Conservation (phyloP, 2,888 invertebrate species). For the Deilephila porcellus region DNA sequence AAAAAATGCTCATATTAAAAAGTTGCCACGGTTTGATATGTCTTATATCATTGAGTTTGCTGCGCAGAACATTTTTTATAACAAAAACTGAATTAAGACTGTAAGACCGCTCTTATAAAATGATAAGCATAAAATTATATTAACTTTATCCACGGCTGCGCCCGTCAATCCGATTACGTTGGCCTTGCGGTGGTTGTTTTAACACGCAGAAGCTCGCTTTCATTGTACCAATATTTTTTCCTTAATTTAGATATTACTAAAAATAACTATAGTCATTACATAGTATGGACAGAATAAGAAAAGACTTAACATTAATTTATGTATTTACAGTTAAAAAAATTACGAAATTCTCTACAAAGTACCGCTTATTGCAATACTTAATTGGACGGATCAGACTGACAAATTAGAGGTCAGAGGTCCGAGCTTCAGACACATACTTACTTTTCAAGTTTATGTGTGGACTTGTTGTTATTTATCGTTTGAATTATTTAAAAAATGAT, state of each 20-base stretch:
- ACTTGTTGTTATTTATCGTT: too few relatives aligned
- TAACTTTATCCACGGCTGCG: background rate
- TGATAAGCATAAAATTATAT: background rate
- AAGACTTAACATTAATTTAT: too few relatives aligned
- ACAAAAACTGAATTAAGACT: slow-evolving; percentile 1
- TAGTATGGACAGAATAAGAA: too few relatives aligned
- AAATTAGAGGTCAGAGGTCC: too few relatives aligned
- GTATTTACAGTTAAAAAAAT: too few relatives aligned
- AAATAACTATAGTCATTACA: background rate
- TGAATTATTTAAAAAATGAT: too few relatives aligned
- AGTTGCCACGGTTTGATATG: background rate
- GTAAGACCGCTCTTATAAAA: background rate
- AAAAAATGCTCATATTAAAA: too few relatives aligned
- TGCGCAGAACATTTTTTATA: background rate
- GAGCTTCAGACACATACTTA: too few relatives aligned
- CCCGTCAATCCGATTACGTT: slow-evolving; percentile 3
- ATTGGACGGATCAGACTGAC: too few relatives aligned
- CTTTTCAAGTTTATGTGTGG: too few relatives aligned
- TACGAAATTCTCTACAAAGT: too few relatives aligned
- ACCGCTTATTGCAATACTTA: too few relatives aligned
- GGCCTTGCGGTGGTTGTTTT: background rate
- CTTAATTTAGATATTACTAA: background rate
- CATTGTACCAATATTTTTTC: background rate
- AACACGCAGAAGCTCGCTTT: background rate
- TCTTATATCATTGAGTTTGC: background rate